A percentile compares a stretch with the other conserved stretches of the same genome.
phyloP scores from a whole-genome alignment of 1,140 invertebrate genomes.

The Zaprionus davidi region DNA sequence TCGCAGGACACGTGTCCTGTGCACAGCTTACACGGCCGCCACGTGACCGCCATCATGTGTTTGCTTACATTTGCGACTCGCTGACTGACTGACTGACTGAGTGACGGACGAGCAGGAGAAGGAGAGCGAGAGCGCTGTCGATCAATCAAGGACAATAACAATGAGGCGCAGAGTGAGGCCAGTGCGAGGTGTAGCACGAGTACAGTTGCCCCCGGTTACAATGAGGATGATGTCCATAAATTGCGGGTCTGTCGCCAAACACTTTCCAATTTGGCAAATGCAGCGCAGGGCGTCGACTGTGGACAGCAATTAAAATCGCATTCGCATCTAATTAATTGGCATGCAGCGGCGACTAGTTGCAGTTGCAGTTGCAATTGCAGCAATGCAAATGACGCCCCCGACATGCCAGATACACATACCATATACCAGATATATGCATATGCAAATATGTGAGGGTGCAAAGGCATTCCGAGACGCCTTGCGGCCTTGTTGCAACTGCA shows the following conservation, averaged over 20 bases:
- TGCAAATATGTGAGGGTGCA: slow-evolving; percentile 42
- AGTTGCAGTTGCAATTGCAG: not conserved
- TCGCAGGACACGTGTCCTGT: slow-evolving; percentile 69
- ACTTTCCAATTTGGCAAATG: slow-evolving; percentile 69
- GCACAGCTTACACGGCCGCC: slow-evolving; percentile 71
- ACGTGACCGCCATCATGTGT: slow-evolving; percentile 82
- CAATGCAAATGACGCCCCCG: too few species aligned
- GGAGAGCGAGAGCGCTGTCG: slow-evolving; percentile 37
- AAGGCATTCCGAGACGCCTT: slow-evolving; percentile 71
- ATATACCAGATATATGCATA: not conserved
- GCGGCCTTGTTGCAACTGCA: slow-evolving; percentile 53
- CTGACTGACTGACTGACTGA: slow-evolving; percentile 59
- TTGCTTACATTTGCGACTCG: slow-evolving; percentile 78
- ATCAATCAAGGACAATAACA: slow-evolving; percentile 64
- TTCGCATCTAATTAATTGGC: slow-evolving; percentile 84
- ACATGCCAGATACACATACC: too few species aligned
- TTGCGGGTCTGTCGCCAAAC: slow-evolving; percentile 51
- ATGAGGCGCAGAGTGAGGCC: not conserved
- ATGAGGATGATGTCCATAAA: slow-evolving; percentile 54
- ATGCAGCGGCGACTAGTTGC: slow-evolving; percentile 65
- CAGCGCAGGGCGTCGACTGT: slow-evolving; percentile 31
- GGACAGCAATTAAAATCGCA: slow-evolving; percentile 84
- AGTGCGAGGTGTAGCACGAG: slow-evolving; percentile 29
- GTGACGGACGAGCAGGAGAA: slow-evolving; percentile 51
- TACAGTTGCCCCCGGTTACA: slow-evolving; percentile 54